Conservation (phyloP, 2,888 invertebrate species). For the Drosophila pullipes region DNA sequence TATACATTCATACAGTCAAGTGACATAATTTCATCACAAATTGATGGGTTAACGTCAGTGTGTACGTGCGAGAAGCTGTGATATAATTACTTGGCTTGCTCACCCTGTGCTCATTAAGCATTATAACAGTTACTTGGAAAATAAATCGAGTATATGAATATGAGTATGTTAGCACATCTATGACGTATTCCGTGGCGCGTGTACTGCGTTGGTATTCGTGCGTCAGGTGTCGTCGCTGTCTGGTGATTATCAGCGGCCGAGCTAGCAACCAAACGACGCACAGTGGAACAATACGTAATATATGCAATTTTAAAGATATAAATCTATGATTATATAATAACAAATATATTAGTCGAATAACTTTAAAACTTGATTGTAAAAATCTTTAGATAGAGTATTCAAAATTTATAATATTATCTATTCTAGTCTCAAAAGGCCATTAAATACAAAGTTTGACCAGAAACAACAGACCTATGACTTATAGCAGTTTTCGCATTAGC, state of each 20-base stretch:
- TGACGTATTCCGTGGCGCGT: constrained; percentile 64
- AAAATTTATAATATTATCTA: background rate
- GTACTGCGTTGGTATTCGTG: constrained; percentile 25
- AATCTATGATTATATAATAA: background rate
- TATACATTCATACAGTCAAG: constrained; percentile 3
- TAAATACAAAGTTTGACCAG: background rate
- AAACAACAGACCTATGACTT: background rate
- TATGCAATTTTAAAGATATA: background rate
- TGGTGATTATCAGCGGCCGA: constrained; percentile 33
- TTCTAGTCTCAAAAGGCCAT: background rate
- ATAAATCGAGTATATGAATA: background rate
- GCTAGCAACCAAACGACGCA: constrained; percentile 33
- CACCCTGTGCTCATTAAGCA: background rate
- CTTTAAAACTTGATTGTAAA: background rate
- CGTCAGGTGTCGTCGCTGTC: constrained; percentile 35
- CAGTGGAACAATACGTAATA: background rate
- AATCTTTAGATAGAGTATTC: background rate
- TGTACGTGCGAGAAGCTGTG: constrained; percentile 20
- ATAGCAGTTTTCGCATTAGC: background rate
- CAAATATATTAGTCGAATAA: too few species aligned
- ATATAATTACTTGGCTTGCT: constrained; percentile 34
- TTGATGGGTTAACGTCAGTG: background rate
- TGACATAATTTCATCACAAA: constrained; percentile 63
- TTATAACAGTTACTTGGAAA: background rate
- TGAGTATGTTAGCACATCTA: constrained; percentile 43